Conservation (phyloP, 2,888 invertebrate genomes). For the Schizotus pectinicornis region DNA sequence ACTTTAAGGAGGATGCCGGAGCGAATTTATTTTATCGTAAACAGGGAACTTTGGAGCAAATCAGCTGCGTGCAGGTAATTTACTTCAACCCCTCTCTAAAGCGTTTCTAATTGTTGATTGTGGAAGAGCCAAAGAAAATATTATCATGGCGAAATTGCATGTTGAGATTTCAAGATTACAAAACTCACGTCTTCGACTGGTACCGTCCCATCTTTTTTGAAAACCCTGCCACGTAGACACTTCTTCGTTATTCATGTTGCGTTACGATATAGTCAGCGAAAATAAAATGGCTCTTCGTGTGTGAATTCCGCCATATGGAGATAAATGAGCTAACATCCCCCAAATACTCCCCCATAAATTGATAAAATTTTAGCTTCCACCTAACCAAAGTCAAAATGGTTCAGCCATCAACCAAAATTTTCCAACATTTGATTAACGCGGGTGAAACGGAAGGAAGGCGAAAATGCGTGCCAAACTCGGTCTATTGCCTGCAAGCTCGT, state of each 20-base stretch:
- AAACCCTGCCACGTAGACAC: constrained; percentile 43
- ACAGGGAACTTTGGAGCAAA: not conserved
- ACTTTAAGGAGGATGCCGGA: constrained; percentile 27
- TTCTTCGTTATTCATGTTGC: constrained; percentile 50
- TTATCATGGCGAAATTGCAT: constrained; percentile 23
- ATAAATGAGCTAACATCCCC: constrained; percentile 48
- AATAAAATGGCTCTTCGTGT: constrained; percentile 53
- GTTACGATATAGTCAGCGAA: constrained; percentile 52
- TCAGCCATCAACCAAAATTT: not conserved
- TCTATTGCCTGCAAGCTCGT: not conserved
- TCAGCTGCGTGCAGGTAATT: no score
- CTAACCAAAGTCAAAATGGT: constrained; percentile 1
- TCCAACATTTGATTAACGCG: not conserved
- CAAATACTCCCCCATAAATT: constrained; percentile 37
- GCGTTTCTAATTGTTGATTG: no score
- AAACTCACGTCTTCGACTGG: constrained; percentile 23
- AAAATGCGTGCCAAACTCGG: no score
- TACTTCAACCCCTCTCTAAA: no score
- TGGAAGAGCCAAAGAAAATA: constrained; percentile 2
- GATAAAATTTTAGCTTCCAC: constrained; percentile 2
- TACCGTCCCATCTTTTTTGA: constrained; percentile 36
- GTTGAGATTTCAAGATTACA: constrained; percentile 24
- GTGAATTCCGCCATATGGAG: constrained; percentile 50
- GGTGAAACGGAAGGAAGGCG: no score
- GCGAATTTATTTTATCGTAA: constrained; percentile 5